Evolutionary conservation across 2,797 vertebrate species (phyloP).

Genomic region (Sebastiscus albofasciatus): DNA sequence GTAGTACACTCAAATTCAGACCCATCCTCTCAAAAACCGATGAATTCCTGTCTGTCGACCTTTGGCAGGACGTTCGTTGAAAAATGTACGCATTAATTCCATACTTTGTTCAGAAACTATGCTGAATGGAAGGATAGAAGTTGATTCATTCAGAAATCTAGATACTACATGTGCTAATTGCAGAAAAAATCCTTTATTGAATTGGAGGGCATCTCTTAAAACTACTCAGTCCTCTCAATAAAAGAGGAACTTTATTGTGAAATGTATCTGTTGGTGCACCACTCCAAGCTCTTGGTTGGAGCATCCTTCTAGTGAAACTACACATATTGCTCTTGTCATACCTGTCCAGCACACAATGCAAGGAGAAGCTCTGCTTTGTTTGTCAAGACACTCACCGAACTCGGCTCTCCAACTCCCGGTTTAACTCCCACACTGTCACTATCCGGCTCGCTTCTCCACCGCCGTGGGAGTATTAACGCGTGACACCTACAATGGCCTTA

Average conservation of each 20-base stretch:
- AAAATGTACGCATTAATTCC: not conserved
- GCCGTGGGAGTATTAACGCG: slow-evolving; percentile 70
- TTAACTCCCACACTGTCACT: slow-evolving; percentile 80
- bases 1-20: not conserved
- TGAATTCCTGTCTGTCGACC: not conserved
- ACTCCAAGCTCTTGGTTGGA: slow-evolving; percentile 17
- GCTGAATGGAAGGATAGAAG: not conserved
- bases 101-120: not conserved
- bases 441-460: slow-evolving; percentile 57
- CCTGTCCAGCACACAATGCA: slow-evolving; percentile 69
- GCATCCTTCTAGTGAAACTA: slow-evolving; percentile 45
- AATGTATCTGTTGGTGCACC: slow-evolving; percentile 27
- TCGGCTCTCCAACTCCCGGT: slow-evolving; percentile 65
- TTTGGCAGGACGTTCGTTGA: not conserved
- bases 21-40: not conserved
- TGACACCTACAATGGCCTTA: slow-evolving; percentile 77
- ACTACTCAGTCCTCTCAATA: not conserved
- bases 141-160: not conserved
- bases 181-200: not conserved
- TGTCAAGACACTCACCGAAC: slow-evolving; percentile 75
- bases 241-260: slow-evolving; percentile 25
- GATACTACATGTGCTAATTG: not conserved
- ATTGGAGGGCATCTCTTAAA: not conserved
- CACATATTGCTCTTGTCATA: slow-evolving; percentile 67
- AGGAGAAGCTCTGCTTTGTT: slow-evolving; percentile 68